These are phyloP conservation scores for Gibbula magus DNA, from an alignment of 2,888 invertebrate species.

Conservation along the genomic window DNA sequence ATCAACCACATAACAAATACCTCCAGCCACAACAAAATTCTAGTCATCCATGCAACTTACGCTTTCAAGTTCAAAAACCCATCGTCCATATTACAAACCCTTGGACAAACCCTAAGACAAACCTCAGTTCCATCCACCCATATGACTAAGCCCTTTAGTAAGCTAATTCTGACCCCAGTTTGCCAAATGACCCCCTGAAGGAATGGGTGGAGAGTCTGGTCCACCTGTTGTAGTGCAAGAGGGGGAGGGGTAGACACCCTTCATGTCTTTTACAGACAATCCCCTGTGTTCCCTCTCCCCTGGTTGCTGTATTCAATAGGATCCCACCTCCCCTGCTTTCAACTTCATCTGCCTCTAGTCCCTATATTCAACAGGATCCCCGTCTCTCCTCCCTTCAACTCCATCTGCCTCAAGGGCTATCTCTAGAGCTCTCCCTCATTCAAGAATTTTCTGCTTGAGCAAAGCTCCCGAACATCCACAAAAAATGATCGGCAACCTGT, in stretches of 20 bases:
- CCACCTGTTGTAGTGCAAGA: neutral
- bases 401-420: neutral
- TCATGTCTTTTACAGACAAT: neutral
- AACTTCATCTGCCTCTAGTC: neutral
- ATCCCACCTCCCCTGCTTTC: neutral
- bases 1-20: too few relatives aligned
- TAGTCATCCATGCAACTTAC: too few relatives aligned
- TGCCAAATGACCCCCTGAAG: too few relatives aligned
- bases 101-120: too few relatives aligned
- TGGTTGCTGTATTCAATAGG: neutral
- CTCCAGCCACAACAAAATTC: too few relatives aligned
- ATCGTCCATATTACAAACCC: too few relatives aligned
- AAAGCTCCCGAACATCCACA: neutral
- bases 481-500: neutral
- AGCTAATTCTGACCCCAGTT: too few relatives aligned
- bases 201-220: neutral
- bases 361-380: neutral
- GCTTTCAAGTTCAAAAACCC: too few relatives aligned
- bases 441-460: neutral
- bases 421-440: neutral
- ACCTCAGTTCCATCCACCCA: too few relatives aligned
- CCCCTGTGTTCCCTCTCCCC: neutral
- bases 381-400: neutral
- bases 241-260: neutral
- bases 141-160: too few relatives aligned